Conservation (phyloP, 2,888 invertebrate species). For the Venustoraphidia nigricollis region DNA sequence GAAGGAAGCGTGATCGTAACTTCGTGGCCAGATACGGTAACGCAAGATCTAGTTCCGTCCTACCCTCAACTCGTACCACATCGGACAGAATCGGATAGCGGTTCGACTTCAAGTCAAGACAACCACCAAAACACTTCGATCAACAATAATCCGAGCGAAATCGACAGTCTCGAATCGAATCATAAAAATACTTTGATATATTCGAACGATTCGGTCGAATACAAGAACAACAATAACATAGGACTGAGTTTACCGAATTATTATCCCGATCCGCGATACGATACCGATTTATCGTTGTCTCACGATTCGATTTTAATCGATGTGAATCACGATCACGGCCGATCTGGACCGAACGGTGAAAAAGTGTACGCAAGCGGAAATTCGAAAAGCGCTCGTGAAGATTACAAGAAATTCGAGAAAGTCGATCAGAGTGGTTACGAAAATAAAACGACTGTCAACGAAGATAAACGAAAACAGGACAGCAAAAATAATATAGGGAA, state of each 20-base stretch:
- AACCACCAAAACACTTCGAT: slow-evolving; percentile 28
- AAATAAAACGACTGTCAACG: too few species aligned
- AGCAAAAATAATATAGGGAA: too few species aligned
- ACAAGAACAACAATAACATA: slow-evolving; percentile 18
- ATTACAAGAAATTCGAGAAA: slow-evolving; percentile 20
- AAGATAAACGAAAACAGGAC: too few species aligned
- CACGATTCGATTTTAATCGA: slow-evolving; percentile 24
- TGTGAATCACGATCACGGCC: too few species aligned
- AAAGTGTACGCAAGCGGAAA: slow-evolving; percentile 9
- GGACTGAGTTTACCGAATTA: slow-evolving; percentile 27
- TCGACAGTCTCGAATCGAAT: slow-evolving; percentile 41
- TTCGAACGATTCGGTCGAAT: slow-evolving; percentile 30
- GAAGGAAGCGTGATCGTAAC: neutral
- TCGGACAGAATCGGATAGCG: neutral
- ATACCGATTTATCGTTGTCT: slow-evolving; percentile 31
- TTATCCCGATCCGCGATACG: slow-evolving; percentile 29
- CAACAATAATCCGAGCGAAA: slow-evolving; percentile 37
- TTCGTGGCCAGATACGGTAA: neutral
- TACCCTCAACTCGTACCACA: slow-evolving; percentile 3
- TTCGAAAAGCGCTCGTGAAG: slow-evolving; percentile 22
- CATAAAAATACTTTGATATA: slow-evolving; percentile 30
- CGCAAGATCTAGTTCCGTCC: neutral
- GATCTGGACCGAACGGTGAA: too few species aligned
- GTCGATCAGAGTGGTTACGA: neutral
- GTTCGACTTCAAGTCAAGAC: neutral